phyloP scores from a whole-genome alignment of 2,888 invertebrate genomes.

The Ypsolopha sequella region DNA sequence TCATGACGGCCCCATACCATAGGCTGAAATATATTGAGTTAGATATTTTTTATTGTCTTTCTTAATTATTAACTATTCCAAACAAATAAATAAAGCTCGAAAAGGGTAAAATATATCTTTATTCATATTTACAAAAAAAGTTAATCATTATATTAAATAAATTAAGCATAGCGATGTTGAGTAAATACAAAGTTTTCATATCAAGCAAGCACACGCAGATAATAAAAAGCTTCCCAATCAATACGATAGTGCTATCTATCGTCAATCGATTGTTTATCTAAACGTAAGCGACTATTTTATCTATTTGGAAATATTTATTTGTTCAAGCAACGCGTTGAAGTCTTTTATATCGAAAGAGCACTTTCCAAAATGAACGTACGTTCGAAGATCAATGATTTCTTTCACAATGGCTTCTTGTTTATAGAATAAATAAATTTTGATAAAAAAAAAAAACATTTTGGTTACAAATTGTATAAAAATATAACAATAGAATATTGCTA shows the following conservation, averaged over 20 bases:
- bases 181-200: neutral
- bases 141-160: no score
- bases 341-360: conserved; percentile 38
- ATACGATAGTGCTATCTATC: conserved; percentile 10
- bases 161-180: neutral
- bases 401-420: neutral
- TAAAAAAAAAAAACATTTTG: no score
- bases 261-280: conserved; percentile 19
- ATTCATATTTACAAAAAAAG: no score
- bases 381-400: conserved; percentile 11
- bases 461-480: no score
- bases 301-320: conserved; percentile 17
- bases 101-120: no score
- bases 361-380: neutral
- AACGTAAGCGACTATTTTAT: neutral
- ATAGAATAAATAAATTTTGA: no score
- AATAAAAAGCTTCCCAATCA: conserved; percentile 1
- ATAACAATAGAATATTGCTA: no score
- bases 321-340: conserved; percentile 52
- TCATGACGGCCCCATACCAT: no score
- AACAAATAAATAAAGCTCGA: no score
- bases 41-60: no score
- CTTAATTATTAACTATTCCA: no score
- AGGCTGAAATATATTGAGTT: no score
- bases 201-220: neutral